Evolutionary conservation across 1,140 invertebrate species (phyloP).

Genomic region (Phortica variegata): DNA sequence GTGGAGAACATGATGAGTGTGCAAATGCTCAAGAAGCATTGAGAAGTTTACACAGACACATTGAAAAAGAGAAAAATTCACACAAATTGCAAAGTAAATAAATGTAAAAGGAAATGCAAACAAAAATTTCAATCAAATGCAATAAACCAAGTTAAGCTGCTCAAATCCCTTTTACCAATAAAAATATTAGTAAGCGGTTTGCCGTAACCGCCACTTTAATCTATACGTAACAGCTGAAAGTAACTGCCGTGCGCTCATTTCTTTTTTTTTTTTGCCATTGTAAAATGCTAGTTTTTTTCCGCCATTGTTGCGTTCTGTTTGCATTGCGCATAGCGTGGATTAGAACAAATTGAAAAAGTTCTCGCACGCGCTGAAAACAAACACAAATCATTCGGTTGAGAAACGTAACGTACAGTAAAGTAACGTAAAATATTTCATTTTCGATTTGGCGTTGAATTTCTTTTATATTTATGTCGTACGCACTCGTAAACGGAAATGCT

Average conservation of each 20-base stretch:
- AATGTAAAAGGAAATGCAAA: not conserved
- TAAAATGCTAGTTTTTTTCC: slow-evolving; percentile 1
- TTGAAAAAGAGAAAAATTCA: slow-evolving; percentile 2
- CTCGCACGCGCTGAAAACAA: too few relatives aligned
- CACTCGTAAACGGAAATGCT: too few relatives aligned
- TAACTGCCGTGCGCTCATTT: slow-evolving; percentile 12
- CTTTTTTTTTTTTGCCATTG: slow-evolving; percentile 28
- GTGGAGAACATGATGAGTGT: too few relatives aligned
- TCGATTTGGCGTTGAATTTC: too few relatives aligned
- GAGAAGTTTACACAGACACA: too few relatives aligned
- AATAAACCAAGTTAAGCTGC: slow-evolving; percentile 36
- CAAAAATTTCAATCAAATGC: slow-evolving; percentile 32
- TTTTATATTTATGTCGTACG: too few relatives aligned
- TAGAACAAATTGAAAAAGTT: slow-evolving; percentile 42
- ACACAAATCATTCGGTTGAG: too few relatives aligned
- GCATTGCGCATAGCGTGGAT: slow-evolving; percentile 24
- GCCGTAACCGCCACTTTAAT: not conserved
- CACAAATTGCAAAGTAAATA: slow-evolving; percentile 2
- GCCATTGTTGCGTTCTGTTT: slow-evolving; percentile 1
- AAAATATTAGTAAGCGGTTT: slow-evolving; percentile 36
- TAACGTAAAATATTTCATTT: too few relatives aligned
- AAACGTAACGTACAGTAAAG: too few relatives aligned
- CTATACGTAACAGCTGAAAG: not conserved
- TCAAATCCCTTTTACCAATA: slow-evolving; percentile 38
- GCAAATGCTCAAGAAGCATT: too few relatives aligned